A percentile compares a stretch with the other conserved stretches of the same genome.
These are phyloP conservation scores for Ashinkailepas kermadecensis DNA, from an alignment of 2,888 invertebrate species.

Conservation along the genomic window DNA sequence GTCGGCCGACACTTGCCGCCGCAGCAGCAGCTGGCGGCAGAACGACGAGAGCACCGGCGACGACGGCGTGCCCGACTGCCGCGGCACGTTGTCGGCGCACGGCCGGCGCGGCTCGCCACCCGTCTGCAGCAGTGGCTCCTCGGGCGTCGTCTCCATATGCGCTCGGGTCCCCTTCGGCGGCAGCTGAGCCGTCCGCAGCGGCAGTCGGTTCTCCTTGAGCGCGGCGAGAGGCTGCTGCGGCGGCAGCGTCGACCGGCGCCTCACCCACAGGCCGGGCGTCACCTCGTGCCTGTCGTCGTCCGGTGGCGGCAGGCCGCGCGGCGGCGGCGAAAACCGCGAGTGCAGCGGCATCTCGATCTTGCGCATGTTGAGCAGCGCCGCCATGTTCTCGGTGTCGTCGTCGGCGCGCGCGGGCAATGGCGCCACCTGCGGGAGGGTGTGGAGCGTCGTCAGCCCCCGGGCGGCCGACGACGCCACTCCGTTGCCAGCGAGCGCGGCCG, in stretches of 20 bases:
- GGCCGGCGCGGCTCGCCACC: background rate
- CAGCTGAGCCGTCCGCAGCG: too few species aligned
- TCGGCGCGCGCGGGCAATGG: background rate
- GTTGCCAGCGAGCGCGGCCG: background rate
- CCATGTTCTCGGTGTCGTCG: slow-evolving; percentile 25
- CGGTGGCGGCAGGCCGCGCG: slow-evolving; percentile 25
- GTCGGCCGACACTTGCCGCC: background rate
- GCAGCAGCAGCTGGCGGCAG: background rate
- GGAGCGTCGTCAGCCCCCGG: background rate
- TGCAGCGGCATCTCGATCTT: slow-evolving; percentile 12
- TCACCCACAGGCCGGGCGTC: slow-evolving; percentile 21
- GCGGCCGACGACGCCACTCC: background rate
- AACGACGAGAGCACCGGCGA: background rate
- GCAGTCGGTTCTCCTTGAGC: too few species aligned
- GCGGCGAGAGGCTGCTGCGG: background rate
- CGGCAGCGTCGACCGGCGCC: background rate
- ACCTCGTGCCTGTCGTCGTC: slow-evolving; percentile 17
- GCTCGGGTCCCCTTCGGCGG: background rate
- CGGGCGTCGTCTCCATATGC: background rate
- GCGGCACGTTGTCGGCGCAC: too few species aligned
- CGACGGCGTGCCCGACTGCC: background rate
- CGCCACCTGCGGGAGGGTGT: background rate
- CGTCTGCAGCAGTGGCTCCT: background rate
- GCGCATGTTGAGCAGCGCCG: slow-evolving; percentile 3
- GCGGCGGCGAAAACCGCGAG: slow-evolving; percentile 24